Evolutionary conservation across 2,113 vertebrate species (phyloP).

Genomic region (Holacanthus passer): DNA sequence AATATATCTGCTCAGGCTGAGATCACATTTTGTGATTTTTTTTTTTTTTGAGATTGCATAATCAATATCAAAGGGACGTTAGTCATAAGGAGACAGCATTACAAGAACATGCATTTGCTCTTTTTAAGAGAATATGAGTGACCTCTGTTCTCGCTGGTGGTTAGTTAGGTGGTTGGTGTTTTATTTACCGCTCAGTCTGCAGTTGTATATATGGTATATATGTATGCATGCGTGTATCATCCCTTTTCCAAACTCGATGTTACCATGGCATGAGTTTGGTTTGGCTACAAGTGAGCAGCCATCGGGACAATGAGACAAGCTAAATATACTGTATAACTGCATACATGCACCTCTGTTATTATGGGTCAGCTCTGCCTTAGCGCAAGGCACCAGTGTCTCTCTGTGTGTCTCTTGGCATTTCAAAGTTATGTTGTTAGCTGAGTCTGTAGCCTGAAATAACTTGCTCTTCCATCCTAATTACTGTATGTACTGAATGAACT

Average conservation of each 20-base stretch:
- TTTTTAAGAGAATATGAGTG: background rate
- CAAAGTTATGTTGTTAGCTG: constrained; percentile 13
- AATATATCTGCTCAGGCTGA: background rate
- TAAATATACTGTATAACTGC: constrained; percentile 70
- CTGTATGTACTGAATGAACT: background rate
- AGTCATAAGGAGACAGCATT: background rate
- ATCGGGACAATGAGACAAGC: constrained; percentile 51
- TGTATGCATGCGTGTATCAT: background rate
- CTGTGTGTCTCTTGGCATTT: constrained; percentile 52
- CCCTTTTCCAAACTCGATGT: constrained; percentile 9
- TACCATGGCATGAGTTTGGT: constrained; percentile 14
- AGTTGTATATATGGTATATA: background rate
- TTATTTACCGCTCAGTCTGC: background rate
- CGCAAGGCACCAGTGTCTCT: constrained; percentile 10
- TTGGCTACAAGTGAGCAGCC: constrained; percentile 32
- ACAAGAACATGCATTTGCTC: background rate
- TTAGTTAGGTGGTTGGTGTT: background rate
- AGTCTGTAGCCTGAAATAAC: constrained; percentile 50
- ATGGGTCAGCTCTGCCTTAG: constrained; percentile 63
- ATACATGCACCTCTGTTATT: constrained; percentile 67
- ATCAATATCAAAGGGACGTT: background rate
- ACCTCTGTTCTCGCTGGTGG: background rate
- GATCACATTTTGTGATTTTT: background rate
- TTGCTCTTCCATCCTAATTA: constrained; percentile 16
- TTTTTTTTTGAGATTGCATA: background rate